Evolutionary conservation across 2,797 vertebrate species (phyloP).

Genomic region (Ispidina lecontei): DNA sequence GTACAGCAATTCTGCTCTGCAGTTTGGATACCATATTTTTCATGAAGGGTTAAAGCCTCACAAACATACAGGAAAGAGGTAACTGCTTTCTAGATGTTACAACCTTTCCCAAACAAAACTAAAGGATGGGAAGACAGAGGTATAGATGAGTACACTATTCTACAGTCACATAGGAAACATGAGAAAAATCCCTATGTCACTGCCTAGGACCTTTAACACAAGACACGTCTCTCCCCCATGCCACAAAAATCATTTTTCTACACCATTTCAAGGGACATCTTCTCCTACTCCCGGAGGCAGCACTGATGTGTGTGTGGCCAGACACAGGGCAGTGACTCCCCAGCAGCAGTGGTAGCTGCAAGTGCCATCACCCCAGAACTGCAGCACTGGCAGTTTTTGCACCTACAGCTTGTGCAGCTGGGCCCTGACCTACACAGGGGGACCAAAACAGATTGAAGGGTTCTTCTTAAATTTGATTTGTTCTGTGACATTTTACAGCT

Average conservation of each 20-base stretch:
- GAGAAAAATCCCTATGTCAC: neutral
- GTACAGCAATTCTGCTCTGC: neutral
- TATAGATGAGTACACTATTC: neutral
- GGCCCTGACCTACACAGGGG: neutral
- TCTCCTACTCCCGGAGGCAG: neutral
- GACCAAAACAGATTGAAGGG: neutral
- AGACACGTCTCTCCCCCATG: neutral
- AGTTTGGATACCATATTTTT: neutral
- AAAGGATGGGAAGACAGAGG: neutral
- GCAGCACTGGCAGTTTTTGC: neutral
- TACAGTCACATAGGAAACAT: neutral
- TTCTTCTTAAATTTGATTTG: neutral
- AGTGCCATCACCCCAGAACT: neutral
- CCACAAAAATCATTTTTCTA: neutral
- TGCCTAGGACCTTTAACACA: neutral
- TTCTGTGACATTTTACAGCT: neutral
- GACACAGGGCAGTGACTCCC: neutral
- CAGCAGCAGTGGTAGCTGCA: neutral
- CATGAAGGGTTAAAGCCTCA: neutral
- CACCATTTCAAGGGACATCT: neutral
- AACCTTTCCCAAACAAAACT: neutral
- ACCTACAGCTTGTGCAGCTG: neutral
- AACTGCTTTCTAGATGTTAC: neutral
- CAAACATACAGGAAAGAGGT: neutral
- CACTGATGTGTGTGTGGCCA: fast-evolving